Evolutionary conservation across 2,888 invertebrate genomes (phyloP).

Genomic region (Argyresthia albistria): DNA sequence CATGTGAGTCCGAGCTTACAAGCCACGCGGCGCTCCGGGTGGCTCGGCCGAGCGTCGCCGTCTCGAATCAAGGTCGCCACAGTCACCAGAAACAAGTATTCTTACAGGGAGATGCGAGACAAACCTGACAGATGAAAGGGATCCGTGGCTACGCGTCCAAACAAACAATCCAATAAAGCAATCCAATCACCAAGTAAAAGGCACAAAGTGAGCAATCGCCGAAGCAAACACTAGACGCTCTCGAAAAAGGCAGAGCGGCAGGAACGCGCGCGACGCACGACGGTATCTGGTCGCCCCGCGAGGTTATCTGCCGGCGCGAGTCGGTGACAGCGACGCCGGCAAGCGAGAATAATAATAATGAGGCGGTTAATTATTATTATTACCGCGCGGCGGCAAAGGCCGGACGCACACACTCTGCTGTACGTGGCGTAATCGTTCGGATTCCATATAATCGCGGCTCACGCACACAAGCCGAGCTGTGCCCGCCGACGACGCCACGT

Average conservation of each 20-base stretch:
- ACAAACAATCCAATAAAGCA: neutral
- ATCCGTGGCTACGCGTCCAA: too few species aligned
- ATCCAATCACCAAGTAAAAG: conserved; percentile 4
- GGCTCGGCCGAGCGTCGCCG: conserved; percentile 1
- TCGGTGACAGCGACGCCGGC: conserved; percentile 33
- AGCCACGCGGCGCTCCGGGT: conserved; percentile 4
- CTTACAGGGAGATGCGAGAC: too few species aligned
- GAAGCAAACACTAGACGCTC: neutral
- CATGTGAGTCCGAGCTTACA: conserved; percentile 1
- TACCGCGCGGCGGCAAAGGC: conserved; percentile 25
- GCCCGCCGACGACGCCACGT: conserved; percentile 33
- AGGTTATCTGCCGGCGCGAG: conserved; percentile 47
- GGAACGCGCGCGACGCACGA: conserved; percentile 22
- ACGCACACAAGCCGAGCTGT: conserved; percentile 25
- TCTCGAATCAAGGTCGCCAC: conserved; percentile 1
- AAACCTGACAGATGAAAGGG: too few species aligned
- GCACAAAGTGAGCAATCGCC: neutral
- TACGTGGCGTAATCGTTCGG: conserved; percentile 54
- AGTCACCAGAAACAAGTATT: neutral
- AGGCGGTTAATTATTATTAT: conserved; percentile 57
- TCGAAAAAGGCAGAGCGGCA: neutral
- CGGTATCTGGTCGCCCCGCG: conserved; percentile 29
- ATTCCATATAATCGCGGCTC: conserved; percentile 47
- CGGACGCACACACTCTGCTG: conserved; percentile 30
- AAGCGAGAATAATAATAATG: conserved; percentile 46